Evolutionary conservation across 2,113 vertebrate species (phyloP), one percentile per base, ranked within the genome.

Genomic region (Uropsilus gracilis): DNA sequence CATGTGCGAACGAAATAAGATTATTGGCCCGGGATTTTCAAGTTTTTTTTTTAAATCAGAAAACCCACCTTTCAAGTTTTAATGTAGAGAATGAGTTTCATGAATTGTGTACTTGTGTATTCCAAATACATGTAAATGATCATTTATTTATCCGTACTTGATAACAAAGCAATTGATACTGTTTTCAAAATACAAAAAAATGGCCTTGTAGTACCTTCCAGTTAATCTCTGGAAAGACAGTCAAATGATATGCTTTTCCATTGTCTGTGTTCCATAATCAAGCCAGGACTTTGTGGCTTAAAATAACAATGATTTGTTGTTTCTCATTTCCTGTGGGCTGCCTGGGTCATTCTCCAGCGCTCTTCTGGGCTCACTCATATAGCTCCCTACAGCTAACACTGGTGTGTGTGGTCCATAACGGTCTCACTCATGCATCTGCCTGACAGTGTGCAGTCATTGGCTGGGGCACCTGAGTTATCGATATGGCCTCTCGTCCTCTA

Each of bases 221-320:
- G 64, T 7, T 28, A 42, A 8, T 71, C 37, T 88, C 13, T 8
- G 71, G 32, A 83, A 89, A 82, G 18, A 37, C 2, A 37, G 24
- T 46, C 39, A 66, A 57, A 11, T 59, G 24, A 16, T 18, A 14
- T 57, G 17, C 83, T 6, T 57, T 57, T 68, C 42, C 63, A 24
- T 16, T 61, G 12, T 42, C 4, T 39, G 5, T 86, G 73, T 22
- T 82, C 0, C 0, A 1, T 44, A 50, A 73, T 2, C 46, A 72
- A 44, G 4, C 22, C 10, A 78, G 32, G 5, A 63, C 12, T 64
- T 18, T 39, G 37, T 53, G 44, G 16, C 55, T 95, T 84, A 34
- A 73, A 84, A 81, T 37, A 83, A 42, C n/a, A 22, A 63, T 8
- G 7, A 53, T 53, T 53, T 53, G 20, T 2, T 42, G 22, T 83